Evolutionary conservation across 1,140 invertebrate genomes (phyloP), one percentile per base, ranked within the genome.

Genomic region (Tigriopus japonicus): DNA sequence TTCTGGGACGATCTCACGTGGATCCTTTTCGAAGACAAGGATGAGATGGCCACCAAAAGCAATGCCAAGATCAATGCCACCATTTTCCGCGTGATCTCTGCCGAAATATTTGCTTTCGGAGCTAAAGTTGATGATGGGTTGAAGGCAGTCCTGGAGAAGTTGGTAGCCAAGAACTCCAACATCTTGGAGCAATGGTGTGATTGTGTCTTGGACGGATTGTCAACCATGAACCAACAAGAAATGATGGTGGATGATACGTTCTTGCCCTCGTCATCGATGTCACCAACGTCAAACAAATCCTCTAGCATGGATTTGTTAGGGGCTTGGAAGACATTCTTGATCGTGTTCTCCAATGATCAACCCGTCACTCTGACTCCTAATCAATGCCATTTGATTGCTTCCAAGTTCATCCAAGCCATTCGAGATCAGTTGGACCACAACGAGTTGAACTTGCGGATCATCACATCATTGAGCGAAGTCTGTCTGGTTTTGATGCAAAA

Each of bases 311-410:
- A 49, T 49, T 41, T 58, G 15, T 40, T 58, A 14, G 55, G 28
- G 12, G 24, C 55, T 40, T 58, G 55, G 55, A 58, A 58, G 42
- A 58, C 55, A 1, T 42, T 58, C 10, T 23, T 58, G 13, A 40
- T 58, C 28, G 40, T 58, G 9, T 42, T 58, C 15, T 41, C 24
- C 55, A 58, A 58, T 17, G 55, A 41, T 9, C 55, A 58, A 42
- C 55, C 55, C 40, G 42, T 58, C n/a, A 41, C 55, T 6, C 35
- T 58, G 5, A 35, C 24, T n/a, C 55, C 55, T 7, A 17, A 10
- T 13, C 24, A 41, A 42, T 58, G 55, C 40, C 55, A 58, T n/a
- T 41, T 41, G 23, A 41, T 58, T 6, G 41, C 55, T 15, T 19
- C 35, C 15, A 28, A 41, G 35, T 41, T 58, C 14, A 58, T 42